These are phyloP conservation scores for Cephalophus harveyi DNA, from an alignment of 2,113 vertebrate genomes.

Conservation along the genomic window DNA sequence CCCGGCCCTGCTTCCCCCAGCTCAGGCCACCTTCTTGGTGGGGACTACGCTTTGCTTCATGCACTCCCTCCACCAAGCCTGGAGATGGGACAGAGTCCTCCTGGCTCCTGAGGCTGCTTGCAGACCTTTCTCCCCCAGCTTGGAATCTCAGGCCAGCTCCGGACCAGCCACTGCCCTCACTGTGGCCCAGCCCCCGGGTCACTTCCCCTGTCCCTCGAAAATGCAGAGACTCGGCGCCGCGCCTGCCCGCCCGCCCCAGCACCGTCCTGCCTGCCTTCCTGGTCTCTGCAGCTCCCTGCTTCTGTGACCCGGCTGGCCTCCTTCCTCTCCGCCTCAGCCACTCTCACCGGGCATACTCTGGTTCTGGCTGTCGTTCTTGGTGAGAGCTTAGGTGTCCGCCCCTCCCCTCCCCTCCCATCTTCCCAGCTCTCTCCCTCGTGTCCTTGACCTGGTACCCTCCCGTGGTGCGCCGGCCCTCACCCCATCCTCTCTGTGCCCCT, in stretches of 20 bases:
- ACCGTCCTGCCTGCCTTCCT: not conserved
- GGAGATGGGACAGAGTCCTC: not conserved
- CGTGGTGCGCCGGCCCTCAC: fast-evolving
- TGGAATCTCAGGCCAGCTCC: not conserved
- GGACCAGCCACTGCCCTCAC: not conserved
- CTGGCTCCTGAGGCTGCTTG: not conserved
- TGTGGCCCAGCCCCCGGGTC: not conserved
- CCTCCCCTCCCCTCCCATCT: not conserved
- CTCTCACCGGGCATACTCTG: not conserved
- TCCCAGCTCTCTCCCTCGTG: not conserved
- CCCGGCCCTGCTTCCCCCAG: not conserved
- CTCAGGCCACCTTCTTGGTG: not conserved
- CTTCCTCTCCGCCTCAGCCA: not conserved
- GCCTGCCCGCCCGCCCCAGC: too few relatives aligned
- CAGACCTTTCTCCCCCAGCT: not conserved
- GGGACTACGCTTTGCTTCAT: fast-evolving
- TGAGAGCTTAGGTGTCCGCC: fast-evolving
- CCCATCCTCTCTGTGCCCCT: not conserved
- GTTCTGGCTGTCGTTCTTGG: not conserved
- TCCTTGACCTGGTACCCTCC: not conserved
- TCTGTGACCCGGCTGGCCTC: not conserved
- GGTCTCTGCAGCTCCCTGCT: fast-evolving
- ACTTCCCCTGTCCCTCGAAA: not conserved
- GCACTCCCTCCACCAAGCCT: not conserved
- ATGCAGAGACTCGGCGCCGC: not conserved